phyloP scores from a whole-genome alignment of 2,113 vertebrate genomes.

The Cinclus cinclus region DNA sequence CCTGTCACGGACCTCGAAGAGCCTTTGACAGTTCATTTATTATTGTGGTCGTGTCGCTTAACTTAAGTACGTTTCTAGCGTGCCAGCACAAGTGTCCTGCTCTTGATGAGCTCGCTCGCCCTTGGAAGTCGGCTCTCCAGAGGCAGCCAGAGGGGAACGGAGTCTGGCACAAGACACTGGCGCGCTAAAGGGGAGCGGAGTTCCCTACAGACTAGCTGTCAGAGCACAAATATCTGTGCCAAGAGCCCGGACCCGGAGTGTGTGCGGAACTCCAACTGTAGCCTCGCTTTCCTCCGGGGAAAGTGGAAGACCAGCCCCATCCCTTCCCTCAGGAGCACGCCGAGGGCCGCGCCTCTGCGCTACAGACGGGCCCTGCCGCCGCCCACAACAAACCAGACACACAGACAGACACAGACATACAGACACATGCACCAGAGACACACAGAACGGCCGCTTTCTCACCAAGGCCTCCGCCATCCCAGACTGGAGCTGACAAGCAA shows the following conservation, averaged over 20 bases:
- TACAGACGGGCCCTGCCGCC: not conserved
- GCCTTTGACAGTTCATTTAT: not conserved
- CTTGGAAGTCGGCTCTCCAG: too few relatives aligned
- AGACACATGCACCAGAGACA: not conserved
- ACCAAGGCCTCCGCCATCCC: not conserved
- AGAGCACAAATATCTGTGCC: rapidly evolving
- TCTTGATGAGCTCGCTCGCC: rapidly evolving
- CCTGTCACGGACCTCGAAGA: not conserved
- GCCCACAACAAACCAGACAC: too few relatives aligned
- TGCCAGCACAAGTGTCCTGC: rapidly evolving
- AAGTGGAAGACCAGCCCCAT: rapidly evolving
- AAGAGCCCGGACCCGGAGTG: rapidly evolving
- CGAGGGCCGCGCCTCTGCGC: not conserved
- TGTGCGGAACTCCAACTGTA: rapidly evolving
- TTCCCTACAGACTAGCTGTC: rapidly evolving
- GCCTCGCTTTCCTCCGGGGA: rapidly evolving
- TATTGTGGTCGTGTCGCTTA: rapidly evolving
- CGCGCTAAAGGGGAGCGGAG: not conserved
- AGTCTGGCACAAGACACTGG: not conserved
- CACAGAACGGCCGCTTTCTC: not conserved
- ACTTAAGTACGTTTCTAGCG: rapidly evolving
- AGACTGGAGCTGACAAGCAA: not conserved
- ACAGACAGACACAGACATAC: rapidly evolving
- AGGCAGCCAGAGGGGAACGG: not conserved
- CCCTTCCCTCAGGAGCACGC: too few relatives aligned